Base-by-base conservation (phyloP, 2,888 invertebrate species). In the Chrysodeixis includens region DNA sequence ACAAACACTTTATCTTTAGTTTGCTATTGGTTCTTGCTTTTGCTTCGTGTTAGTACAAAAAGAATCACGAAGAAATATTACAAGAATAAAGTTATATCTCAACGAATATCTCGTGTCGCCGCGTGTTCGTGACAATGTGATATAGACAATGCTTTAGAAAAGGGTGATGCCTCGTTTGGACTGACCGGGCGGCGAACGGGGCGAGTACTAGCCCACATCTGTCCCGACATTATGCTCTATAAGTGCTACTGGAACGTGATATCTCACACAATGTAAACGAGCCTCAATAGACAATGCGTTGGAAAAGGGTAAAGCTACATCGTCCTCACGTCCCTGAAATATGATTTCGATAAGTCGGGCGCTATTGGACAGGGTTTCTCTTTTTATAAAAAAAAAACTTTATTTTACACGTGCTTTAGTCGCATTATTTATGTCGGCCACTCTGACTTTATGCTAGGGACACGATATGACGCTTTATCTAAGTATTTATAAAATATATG, bases 271-370 rank as follows among this genome's bases (percentile, higher is more conserved):
- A 68, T 79, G 80, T 87, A 78, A 93, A 92, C 88, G 89, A 82
- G 85, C 83, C 91, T 87, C 76, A 76, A 86, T 84, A 88, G 90
- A 91, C 90, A 90, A 89, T 91, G 90, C 90, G 86, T 89, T 88
- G 83, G 86, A 86, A 92, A 92, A 92, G 91, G 93, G 91, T 92
- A 91, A 90, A 73, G 90, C 90, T 89, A 90, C 89, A 90, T 86
- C 88, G 91, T 88, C 88, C 90, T 88, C 93, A 93, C 93, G 94
- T 93, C 88, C 87, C 88, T 94, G 93, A 94, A 94, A 94, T 94
- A 94, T 94, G 93, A 93, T 93, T 93, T 92, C 93, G 93, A 94
- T 94, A 94, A 94, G 91, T 93, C 90, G 92, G 88, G 86, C 86
- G 89, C 91, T 93, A 93, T 93, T 93, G 93, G 92, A 90, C 91